Conservation (phyloP, 2,888 invertebrate genomes). For the Agriopis marginaria region DNA sequence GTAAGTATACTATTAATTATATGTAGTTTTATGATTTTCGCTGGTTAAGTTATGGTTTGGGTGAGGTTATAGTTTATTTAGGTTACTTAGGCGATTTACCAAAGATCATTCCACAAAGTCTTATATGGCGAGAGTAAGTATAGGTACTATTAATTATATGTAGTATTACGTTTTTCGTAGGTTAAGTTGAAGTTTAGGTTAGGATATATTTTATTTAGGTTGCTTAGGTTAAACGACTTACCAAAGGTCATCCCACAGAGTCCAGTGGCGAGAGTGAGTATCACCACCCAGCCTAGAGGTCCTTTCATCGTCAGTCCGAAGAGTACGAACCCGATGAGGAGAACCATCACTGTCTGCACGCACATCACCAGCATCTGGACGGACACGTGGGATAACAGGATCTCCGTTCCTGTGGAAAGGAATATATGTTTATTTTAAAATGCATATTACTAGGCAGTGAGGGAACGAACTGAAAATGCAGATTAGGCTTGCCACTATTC, state of each 20-base stretch:
- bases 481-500: too few relatives aligned
- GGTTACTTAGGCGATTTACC: slow-evolving; percentile 83
- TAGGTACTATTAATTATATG: slow-evolving; percentile 1
- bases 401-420: slow-evolving; percentile 89
- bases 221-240: slow-evolving; percentile 67
- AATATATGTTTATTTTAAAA: background rate
- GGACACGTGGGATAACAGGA: slow-evolving; percentile 94
- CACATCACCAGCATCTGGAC: slow-evolving; percentile 96
- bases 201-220: background rate
- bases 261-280: slow-evolving; percentile 93
- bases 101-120: slow-evolving; percentile 97
- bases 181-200: too few relatives aligned
- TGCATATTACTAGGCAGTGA: too few relatives aligned
- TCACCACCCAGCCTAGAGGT: slow-evolving; percentile 90
- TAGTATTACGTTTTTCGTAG: too few relatives aligned
- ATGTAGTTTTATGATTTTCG: too few relatives aligned
- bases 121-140: slow-evolving; percentile 93
- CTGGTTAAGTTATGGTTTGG: too few relatives aligned
- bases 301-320: slow-evolving; percentile 93
- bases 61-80: too few relatives aligned
- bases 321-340: slow-evolving; percentile 91
- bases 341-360: slow-evolving; percentile 92
- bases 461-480: too few relatives aligned
- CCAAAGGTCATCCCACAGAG: slow-evolving; percentile 98
- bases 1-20: slow-evolving; percentile 81